Percentiles rank a stretch among this genome's conserved stretches.
Evolutionary conservation across 1,140 invertebrate species (phyloP).

Genomic region (Araneus ventricosus): DNA sequence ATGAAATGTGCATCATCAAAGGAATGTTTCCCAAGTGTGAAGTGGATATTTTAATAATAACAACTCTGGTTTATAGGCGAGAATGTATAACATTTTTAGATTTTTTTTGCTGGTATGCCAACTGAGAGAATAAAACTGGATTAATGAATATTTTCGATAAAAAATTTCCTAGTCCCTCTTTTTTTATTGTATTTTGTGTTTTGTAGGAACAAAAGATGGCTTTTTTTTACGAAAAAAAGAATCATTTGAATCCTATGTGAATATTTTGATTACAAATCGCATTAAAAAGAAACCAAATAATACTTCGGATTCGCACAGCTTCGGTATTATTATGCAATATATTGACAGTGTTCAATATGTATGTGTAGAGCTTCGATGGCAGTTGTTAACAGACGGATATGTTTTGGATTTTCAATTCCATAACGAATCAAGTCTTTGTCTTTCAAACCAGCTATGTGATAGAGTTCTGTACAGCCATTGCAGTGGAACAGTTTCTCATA

Average conservation of each 20-base stretch:
- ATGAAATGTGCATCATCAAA: too few species aligned
- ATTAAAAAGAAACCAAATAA: background rate
- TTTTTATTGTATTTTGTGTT: background rate
- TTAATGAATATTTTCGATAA: too few species aligned
- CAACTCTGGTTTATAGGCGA: too few species aligned
- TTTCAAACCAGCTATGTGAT: slow-evolving; percentile 71
- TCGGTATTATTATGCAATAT: slow-evolving; percentile 50
- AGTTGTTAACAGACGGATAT: slow-evolving; percentile 75
- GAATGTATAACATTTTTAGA: too few species aligned
- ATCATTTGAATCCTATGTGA: background rate
- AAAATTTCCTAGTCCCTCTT: background rate
- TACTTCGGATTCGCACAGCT: background rate
- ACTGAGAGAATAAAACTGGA: too few species aligned
- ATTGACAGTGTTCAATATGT: slow-evolving; percentile 73
- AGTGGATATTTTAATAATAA: too few species aligned
- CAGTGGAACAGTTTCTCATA: slow-evolving; percentile 78
- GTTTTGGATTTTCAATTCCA: slow-evolving; percentile 75
- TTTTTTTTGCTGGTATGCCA: too few species aligned
- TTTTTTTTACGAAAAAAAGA: background rate
- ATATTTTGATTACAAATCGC: background rate
- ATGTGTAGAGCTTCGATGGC: slow-evolving; percentile 77
- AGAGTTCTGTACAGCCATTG: slow-evolving; percentile 63
- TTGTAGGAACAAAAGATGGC: too few species aligned
- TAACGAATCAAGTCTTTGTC: slow-evolving; percentile 75
- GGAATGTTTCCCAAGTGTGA: too few species aligned